phyloP scores from a whole-genome alignment of 2,113 vertebrate genomes.

The Lagopus leucura region DNA sequence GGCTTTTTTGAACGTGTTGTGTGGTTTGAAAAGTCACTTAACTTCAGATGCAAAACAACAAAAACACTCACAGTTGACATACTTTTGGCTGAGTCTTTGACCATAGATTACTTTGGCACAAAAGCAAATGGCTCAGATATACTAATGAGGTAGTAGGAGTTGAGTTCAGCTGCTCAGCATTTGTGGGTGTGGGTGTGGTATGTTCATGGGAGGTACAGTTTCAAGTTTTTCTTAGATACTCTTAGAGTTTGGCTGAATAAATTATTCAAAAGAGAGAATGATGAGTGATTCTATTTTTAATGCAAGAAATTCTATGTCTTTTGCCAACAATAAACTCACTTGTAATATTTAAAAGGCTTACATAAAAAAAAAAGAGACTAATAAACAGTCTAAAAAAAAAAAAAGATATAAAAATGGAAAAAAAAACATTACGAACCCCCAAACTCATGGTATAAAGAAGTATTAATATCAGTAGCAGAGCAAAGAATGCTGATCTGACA shows the following conservation, averaged over 20 bases:
- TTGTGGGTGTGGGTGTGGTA: not conserved
- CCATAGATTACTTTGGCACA: not conserved
- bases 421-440: not conserved
- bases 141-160: not conserved
- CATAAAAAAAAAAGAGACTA: not conserved
- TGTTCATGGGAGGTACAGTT: not conserved
- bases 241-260: not conserved
- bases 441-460: not conserved
- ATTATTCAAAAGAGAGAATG: not conserved
- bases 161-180: not conserved
- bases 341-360: not conserved
- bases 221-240: not conserved
- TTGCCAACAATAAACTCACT: not conserved
- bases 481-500: rapidly evolving
- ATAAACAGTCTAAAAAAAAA: not conserved
- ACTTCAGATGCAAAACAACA: not conserved
- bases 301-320: not conserved
- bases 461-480: not conserved
- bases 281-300: not conserved
- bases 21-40: not conserved
- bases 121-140: not conserved
- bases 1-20: not conserved
- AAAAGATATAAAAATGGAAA: not conserved
- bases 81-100: not conserved
- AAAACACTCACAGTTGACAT: not conserved